Conservation (phyloP, 1,140 invertebrate species). For the Neodiprion lecontei region DNA sequence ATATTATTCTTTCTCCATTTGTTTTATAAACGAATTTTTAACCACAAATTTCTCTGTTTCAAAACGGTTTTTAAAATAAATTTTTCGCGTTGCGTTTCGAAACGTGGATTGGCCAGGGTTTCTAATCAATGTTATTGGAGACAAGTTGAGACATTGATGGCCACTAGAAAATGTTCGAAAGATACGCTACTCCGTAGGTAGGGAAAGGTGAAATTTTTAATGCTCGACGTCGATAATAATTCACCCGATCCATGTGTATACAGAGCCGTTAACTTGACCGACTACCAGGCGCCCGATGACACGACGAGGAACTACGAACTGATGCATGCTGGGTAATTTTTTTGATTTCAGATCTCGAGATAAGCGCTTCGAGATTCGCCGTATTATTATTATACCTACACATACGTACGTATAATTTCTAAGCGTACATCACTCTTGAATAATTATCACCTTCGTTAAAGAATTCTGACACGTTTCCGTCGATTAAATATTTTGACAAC, state of each 20-base stretch:
- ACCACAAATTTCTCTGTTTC: no score
- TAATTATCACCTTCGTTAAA: no score
- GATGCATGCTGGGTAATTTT: background rate
- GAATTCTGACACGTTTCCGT: no score
- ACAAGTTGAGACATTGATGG: background rate
- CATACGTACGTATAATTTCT: no score
- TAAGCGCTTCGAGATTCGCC: background rate
- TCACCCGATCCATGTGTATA: background rate
- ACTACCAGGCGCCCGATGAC: background rate
- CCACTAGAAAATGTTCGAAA: background rate
- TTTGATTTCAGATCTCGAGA: background rate
- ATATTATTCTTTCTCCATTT: no score
- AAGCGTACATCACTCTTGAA: no score
- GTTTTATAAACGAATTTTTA: no score
- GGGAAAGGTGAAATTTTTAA: background rate
- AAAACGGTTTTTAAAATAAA: background rate
- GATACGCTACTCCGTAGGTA: background rate
- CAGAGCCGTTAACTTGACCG: background rate
- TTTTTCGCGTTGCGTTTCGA: background rate
- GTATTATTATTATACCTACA: no score
- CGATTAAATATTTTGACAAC: no score
- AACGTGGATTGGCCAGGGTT: background rate
- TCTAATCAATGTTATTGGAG: background rate
- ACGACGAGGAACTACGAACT: background rate
- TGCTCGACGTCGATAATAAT: conserved; percentile 1